Evolutionary conservation across 2,888 invertebrate species (phyloP).

Genomic region (Xestia rhomboidea): DNA sequence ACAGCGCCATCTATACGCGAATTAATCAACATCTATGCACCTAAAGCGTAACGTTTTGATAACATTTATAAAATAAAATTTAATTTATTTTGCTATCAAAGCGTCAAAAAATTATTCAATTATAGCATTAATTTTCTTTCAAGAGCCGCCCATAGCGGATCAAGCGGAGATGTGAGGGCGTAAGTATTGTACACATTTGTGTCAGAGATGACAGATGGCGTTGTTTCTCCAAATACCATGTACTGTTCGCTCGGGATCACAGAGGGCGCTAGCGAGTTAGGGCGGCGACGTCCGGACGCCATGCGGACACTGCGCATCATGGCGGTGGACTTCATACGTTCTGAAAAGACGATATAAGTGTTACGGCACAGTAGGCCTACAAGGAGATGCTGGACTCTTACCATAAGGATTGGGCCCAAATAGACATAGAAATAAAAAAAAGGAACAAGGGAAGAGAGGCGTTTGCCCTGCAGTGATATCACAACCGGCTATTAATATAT

Average conservation of each 20-base stretch:
- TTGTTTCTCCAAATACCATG: slow-evolving; percentile 68
- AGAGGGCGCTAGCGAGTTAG: slow-evolving; percentile 39
- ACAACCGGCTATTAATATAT: too few species aligned
- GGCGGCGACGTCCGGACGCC: slow-evolving; percentile 78
- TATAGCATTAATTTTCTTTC: slow-evolving; percentile 80
- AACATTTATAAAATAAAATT: slow-evolving; percentile 53
- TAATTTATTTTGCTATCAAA: slow-evolving; percentile 53
- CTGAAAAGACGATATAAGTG: slow-evolving; percentile 67
- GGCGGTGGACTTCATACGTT: slow-evolving; percentile 80
- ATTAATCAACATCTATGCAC: slow-evolving; percentile 46
- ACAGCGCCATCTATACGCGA: slow-evolving; percentile 60
- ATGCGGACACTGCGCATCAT: slow-evolving; percentile 84
- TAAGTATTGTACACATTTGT: slow-evolving; percentile 52
- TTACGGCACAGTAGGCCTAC: not conserved
- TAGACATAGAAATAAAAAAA: not conserved
- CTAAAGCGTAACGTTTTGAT: slow-evolving; percentile 24
- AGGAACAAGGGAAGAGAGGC: not conserved
- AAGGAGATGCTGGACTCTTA: not conserved
- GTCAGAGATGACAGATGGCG: slow-evolving; percentile 67
- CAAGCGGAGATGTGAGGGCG: slow-evolving; percentile 69
- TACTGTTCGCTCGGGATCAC: slow-evolving; percentile 53
- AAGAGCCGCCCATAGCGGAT: slow-evolving; percentile 83
- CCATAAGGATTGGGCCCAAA: not conserved
- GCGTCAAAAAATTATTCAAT: slow-evolving; percentile 11
- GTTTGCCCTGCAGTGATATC: not conserved